phyloP scores from a whole-genome alignment of 1,140 invertebrate genomes.

The Ceratitis capitata region DNA sequence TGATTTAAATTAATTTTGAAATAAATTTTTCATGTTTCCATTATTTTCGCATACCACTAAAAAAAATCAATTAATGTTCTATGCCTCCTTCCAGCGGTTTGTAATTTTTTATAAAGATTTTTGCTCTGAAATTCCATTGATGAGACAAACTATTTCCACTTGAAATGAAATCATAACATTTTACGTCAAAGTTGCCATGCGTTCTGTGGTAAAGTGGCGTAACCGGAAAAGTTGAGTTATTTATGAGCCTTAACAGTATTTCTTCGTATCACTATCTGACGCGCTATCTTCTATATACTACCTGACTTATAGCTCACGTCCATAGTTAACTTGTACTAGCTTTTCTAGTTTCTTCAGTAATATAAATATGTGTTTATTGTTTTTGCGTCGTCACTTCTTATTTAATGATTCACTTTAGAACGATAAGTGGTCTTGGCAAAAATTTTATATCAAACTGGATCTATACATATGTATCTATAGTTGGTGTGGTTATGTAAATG shows the following conservation, averaged over 20 bases:
- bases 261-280: not conserved
- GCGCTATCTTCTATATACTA: not conserved
- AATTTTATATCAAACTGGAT: not conserved
- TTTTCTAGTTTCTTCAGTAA: not conserved
- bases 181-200: not conserved
- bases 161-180: not conserved
- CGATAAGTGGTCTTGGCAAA: not conserved
- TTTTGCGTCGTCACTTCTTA: not conserved
- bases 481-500: too few species aligned
- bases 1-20: not conserved
- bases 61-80: too few species aligned
- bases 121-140: not conserved
- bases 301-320: not conserved
- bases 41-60: too few species aligned
- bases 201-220: not conserved
- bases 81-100: not conserved
- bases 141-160: not conserved
- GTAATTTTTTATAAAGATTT: not conserved
- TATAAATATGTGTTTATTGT: too few species aligned
- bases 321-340: not conserved
- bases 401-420: not conserved
- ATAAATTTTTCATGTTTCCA: not conserved
- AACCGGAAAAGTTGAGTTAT: constrained; percentile 18
- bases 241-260: constrained; percentile 13
- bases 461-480: not conserved